Evolutionary conservation across 2,113 vertebrate genomes (phyloP).

Genomic region (Dendropsophus ebraccatus): DNA sequence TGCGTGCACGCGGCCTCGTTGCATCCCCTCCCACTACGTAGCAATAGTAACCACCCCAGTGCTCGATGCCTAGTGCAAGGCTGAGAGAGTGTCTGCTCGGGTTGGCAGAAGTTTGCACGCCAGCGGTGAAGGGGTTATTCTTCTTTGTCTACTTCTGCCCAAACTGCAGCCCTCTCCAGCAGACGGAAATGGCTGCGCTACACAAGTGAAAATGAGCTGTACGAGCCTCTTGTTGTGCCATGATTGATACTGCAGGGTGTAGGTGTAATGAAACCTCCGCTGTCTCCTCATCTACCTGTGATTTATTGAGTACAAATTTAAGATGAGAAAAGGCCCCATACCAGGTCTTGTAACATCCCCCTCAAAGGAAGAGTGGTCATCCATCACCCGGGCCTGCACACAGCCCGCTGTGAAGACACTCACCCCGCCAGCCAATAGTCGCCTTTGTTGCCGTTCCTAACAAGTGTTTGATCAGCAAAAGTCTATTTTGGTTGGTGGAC

Average conservation of each 20-base stretch:
- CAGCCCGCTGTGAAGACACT: slow-evolving; percentile 89
- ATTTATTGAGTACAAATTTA: slow-evolving; percentile 90
- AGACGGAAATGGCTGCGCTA: slow-evolving; percentile 73
- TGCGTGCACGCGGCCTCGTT: too few species aligned
- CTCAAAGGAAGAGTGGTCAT: slow-evolving; percentile 89
- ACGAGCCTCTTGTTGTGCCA: slow-evolving; percentile 74
- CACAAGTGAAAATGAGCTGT: slow-evolving; percentile 76
- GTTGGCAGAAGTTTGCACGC: not conserved
- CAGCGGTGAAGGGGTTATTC: slow-evolving; percentile 33
- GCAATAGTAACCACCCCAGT: too few species aligned
- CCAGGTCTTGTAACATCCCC: slow-evolving; percentile 83
- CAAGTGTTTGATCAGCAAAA: slow-evolving; percentile 99
- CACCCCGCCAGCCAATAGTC: slow-evolving; percentile 92
- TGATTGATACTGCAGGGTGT: slow-evolving; percentile 87
- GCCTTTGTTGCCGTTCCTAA: slow-evolving; percentile 98
- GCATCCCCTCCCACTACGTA: too few species aligned
- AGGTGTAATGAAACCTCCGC: slow-evolving; percentile 89
- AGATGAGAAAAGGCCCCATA: slow-evolving; percentile 89
- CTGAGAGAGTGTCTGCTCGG: too few species aligned
- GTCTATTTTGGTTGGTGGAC: slow-evolving; percentile 99
- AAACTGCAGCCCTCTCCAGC: slow-evolving; percentile 19
- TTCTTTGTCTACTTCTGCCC: slow-evolving; percentile 9
- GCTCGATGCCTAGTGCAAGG: too few species aligned
- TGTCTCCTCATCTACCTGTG: slow-evolving; percentile 84
- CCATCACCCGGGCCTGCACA: slow-evolving; percentile 96